A percentile compares a stretch with the other conserved stretches of the same genome.
Conservation (phyloP, 2,888 invertebrate species). For the Amiota communis region DNA sequence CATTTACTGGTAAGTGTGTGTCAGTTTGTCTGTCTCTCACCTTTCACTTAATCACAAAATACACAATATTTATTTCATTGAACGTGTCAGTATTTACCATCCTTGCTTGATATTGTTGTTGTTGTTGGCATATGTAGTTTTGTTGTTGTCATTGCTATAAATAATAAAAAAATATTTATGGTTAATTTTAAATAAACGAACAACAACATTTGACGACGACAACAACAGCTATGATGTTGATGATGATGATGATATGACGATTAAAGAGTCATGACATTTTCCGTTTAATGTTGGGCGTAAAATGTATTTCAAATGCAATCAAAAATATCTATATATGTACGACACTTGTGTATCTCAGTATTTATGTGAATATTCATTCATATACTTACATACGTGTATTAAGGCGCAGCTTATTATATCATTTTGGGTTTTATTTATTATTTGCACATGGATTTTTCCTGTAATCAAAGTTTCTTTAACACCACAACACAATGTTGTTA, state of each 20-base stretch:
- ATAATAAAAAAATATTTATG: not conserved
- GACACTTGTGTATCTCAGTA: too few relatives aligned
- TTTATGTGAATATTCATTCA: too few relatives aligned
- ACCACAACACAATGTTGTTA: not conserved
- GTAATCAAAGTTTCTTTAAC: constrained; percentile 18
- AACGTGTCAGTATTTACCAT: not conserved
- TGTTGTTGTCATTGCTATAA: not conserved
- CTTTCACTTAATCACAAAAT: not conserved
- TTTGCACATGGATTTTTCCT: constrained; percentile 21
- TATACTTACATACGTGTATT: too few relatives aligned
- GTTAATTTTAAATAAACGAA: not conserved
- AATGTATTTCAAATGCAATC: not conserved
- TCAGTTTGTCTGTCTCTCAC: too few relatives aligned
- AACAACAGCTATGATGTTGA: too few relatives aligned
- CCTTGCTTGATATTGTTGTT: not conserved
- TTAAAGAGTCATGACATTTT: constrained; percentile 10
- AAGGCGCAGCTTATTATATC: constrained; percentile 11
- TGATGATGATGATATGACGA: not conserved
- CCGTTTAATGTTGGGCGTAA: constrained; percentile 7
- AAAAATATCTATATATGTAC: not conserved
- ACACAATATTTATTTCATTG: constrained; percentile 2
- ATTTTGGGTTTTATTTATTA: constrained; percentile 9
- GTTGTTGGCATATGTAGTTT: not conserved
- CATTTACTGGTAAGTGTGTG: too few relatives aligned
- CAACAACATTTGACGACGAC: not conserved